Conservation (phyloP, 2,797 vertebrate genomes). For the Catharus ustulatus region DNA sequence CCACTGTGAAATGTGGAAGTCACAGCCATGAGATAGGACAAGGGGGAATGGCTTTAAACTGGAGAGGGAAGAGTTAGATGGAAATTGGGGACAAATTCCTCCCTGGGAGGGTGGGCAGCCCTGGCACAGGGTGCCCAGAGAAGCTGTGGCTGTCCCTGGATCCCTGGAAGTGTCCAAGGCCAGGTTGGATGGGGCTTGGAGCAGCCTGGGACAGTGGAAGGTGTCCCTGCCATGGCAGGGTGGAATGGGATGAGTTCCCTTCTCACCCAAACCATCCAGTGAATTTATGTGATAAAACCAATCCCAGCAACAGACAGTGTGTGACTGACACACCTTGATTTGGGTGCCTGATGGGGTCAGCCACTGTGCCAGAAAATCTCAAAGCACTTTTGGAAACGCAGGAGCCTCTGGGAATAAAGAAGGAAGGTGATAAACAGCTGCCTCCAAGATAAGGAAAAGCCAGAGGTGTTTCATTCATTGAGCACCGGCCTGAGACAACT, state of each 20-base stretch:
- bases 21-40: not conserved
- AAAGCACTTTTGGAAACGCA: not conserved
- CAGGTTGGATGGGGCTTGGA: accelerated
- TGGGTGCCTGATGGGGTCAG: not conserved
- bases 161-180: accelerated
- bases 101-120: accelerated
- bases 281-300: not conserved
- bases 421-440: not conserved
- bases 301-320: not conserved
- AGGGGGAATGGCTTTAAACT: not conserved
- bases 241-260: not conserved
- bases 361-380: not conserved
- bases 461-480: not conserved
- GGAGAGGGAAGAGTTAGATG: not conserved
- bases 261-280: not conserved
- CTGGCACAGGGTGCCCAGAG: not conserved
- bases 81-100: not conserved
- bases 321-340: not conserved
- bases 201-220: accelerated
- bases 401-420: not conserved
- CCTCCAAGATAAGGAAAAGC: not conserved
- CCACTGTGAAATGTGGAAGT: not conserved
- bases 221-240: not conserved
- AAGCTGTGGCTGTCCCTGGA: not conserved
- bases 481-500: not conserved